Conservation (phyloP, 2,113 vertebrate species). For the Ageneiosus marmoratus region DNA sequence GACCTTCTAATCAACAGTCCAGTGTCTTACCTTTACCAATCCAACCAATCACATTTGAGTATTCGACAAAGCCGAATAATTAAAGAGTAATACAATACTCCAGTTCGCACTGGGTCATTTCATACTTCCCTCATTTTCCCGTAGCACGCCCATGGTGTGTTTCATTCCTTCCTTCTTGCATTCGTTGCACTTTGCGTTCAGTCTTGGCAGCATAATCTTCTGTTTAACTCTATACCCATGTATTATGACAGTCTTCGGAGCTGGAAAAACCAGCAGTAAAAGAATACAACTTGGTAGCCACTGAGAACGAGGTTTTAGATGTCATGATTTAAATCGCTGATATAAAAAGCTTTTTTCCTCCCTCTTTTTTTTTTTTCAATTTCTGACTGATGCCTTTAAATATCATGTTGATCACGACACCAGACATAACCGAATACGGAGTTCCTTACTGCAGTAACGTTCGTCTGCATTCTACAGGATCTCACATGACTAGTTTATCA, state of each 20-base stretch:
- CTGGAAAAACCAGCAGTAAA: neutral
- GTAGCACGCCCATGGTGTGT: neutral
- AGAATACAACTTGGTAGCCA: neutral
- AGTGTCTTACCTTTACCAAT: too few species aligned
- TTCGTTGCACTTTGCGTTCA: neutral
- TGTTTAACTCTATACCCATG: neutral
- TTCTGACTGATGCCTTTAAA: neutral
- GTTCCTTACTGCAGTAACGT: neutral
- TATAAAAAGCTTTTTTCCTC: neutral
- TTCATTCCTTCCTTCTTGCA: neutral
- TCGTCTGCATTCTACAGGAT: neutral
- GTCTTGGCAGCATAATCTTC: neutral
- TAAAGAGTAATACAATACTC: neutral
- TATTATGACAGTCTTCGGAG: neutral
- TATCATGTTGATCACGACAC: neutral
- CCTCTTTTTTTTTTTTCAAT: neutral
- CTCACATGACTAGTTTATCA: neutral
- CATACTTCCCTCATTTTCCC: neutral
- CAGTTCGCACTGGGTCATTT: neutral
- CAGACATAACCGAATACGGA: neutral
- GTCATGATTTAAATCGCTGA: neutral
- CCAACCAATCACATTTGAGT: too few species aligned
- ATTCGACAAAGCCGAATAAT: too few species aligned
- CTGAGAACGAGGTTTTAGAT: neutral
- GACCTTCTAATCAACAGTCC: too few species aligned